Conservation (phyloP, 2,113 vertebrate species). For the Diphyllodes magnificus region DNA sequence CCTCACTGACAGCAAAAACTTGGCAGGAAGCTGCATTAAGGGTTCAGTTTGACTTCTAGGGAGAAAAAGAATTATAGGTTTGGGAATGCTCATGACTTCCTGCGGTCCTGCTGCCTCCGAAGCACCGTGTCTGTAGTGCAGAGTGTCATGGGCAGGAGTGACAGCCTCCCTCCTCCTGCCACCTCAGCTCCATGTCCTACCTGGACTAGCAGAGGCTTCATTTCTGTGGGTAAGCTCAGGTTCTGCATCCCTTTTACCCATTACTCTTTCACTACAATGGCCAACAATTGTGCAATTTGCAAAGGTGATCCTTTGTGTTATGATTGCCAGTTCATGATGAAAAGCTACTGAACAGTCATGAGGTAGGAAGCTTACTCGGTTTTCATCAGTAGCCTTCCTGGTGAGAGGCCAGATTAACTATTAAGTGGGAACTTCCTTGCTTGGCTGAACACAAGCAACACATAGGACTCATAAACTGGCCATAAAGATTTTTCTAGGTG, state of each 20-base stretch:
- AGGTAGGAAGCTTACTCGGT: neutral
- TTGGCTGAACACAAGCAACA: neutral
- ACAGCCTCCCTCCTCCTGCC: neutral
- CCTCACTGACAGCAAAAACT: neutral
- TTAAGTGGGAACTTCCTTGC: neutral
- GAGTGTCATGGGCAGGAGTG: neutral
- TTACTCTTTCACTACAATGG: neutral
- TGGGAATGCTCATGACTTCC: neutral
- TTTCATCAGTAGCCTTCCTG: neutral
- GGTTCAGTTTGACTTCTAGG: neutral
- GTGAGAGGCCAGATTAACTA: neutral
- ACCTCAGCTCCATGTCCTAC: neutral
- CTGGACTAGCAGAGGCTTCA: neutral
- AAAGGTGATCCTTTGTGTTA: neutral
- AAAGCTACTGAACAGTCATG: neutral
- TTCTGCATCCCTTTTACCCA: neutral
- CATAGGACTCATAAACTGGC: neutral
- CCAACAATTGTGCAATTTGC: neutral
- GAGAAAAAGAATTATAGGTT: neutral
- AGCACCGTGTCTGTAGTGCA: accelerated
- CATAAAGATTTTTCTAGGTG: neutral
- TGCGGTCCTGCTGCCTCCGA: neutral
- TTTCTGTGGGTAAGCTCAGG: neutral
- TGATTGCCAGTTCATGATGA: neutral
- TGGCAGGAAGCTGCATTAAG: neutral